phyloP scores from a whole-genome alignment of 37 sponge, comb jelly and placozoan genomes.

The Crambe crambe region DNA sequence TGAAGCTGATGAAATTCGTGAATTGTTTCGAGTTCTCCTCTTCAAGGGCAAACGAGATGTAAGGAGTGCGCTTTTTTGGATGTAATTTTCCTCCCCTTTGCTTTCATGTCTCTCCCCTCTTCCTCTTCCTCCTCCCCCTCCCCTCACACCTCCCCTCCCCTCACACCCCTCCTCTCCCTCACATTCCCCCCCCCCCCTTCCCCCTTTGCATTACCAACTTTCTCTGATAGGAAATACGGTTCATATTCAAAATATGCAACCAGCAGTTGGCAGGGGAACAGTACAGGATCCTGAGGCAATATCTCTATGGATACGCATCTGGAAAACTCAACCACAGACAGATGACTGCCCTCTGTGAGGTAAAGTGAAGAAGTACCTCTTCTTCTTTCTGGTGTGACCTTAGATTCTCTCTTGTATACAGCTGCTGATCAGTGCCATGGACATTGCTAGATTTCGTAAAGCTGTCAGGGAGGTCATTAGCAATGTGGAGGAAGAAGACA shows the following conservation, averaged over 20 bases:
- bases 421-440: slow-evolving; percentile 43
- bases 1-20: slow-evolving; percentile 27
- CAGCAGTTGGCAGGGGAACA: slow-evolving; percentile 17
- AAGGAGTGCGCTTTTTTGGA: neutral
- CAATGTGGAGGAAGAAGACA: slow-evolving; percentile 36
- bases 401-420: too few species aligned
- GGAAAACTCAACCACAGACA: slow-evolving; percentile 51
- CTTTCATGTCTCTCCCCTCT: neutral
- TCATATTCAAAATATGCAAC: slow-evolving; percentile 54
- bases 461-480: neutral
- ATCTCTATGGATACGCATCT: slow-evolving; percentile 49
- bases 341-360: slow-evolving; percentile 72
- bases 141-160: neutral
- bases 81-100: neutral
- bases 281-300: neutral
- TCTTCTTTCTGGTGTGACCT: neutral
- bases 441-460: slow-evolving; percentile 20
- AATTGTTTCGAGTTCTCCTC: slow-evolving; percentile 33
- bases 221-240: slow-evolving; percentile 52
- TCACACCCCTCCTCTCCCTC: neutral
- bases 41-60: slow-evolving; percentile 66
- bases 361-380: too few species aligned
- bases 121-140: neutral
- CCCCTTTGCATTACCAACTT: neutral
- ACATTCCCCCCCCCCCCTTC: neutral